Evolutionary conservation across 2,797 vertebrate genomes (phyloP).

Genomic region (Gouania willdenowi): DNA sequence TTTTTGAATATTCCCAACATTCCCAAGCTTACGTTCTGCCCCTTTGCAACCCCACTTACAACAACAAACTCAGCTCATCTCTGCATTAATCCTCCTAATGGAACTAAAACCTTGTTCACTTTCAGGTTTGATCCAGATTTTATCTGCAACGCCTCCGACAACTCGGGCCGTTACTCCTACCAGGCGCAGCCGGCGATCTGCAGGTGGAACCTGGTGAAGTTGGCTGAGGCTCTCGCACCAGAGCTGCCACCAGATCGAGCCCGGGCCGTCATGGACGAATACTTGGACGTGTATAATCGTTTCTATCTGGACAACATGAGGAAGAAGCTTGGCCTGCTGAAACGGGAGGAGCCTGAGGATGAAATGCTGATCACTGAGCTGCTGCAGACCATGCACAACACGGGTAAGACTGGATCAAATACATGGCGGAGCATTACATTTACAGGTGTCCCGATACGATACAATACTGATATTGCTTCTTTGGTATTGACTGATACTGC

Average conservation of each 20-base stretch:
- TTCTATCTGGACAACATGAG: constrained; percentile 91
- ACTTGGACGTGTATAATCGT: constrained; percentile 79
- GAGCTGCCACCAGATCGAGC: constrained; percentile 82
- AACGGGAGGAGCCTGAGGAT: constrained; percentile 81
- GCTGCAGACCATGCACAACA: constrained; percentile 89
- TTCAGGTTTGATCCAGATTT: constrained; percentile 92
- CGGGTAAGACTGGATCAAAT: constrained; percentile 71
- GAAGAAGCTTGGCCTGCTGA: constrained; percentile 87
- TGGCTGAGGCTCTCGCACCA: constrained; percentile 88
- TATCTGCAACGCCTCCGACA: constrained; percentile 92
- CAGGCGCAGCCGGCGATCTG: constrained; percentile 90
- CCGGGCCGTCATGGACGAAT: constrained; percentile 81
- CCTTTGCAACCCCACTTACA: too few species aligned
- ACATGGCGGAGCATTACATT: too few species aligned
- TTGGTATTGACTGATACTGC: too few species aligned
- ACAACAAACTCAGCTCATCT: too few species aligned
- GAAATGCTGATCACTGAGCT: constrained; percentile 80
- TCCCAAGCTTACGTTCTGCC: too few species aligned
- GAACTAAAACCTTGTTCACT: too few species aligned
- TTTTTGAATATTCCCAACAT: too few species aligned
- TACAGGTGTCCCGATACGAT: too few species aligned
- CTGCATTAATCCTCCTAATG: too few species aligned
- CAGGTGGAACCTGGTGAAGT: constrained; percentile 91
- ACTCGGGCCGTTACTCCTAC: constrained; percentile 87
- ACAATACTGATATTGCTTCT: too few species aligned